Base-by-base conservation (phyloP, 2,888 invertebrate genomes). In the Rosalia funebris region DNA sequence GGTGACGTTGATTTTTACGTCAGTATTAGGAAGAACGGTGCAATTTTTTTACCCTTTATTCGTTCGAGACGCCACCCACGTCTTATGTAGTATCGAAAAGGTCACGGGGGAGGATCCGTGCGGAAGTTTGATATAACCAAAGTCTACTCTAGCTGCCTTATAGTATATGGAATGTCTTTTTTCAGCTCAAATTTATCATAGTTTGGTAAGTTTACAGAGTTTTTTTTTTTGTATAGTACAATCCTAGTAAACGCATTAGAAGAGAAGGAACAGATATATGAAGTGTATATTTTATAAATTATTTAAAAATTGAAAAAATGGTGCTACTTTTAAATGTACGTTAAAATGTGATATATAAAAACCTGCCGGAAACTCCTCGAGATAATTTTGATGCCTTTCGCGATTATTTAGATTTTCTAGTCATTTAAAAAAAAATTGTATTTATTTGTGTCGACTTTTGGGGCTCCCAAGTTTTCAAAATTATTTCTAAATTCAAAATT, bases 101-200 rank as follows among this genome's bases (percentile, higher is more conserved):
- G n/a, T n/a, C 46, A 52, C 36, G 47, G 55, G 55, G 58, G 41
- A 54, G 45, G 53, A 60, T 60, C 57, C 54, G 61, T 60, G 60
- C 62, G 57, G 60, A 60, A 62, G 64, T 65, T 64, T 68, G 63
- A 60, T 61, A 58, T 66, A 71, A 72, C 72, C 72, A 72, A 72
- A 72, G 72, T 69, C 66, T 66, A 66, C 63, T 66, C 58, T 72
- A 71, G 71, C 67, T 69, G 69, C 66, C 70, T 71, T 69, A 65
- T 62, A 61, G 58, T 67, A 58, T 62, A 60, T 55, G 50, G 55
- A 62, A 70, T 64, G 65, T 67, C 67, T 65, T 62, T n/a, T 68
- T 66, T 65, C 57, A 63, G 71, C 71, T 71, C 67, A 69, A 69
- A 66, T 63, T 69, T 56, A 25, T 52, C 36, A 44, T 68, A 66